Base-by-base conservation (phyloP, 2,113 vertebrate species). In the Poecile atricapillus region DNA sequence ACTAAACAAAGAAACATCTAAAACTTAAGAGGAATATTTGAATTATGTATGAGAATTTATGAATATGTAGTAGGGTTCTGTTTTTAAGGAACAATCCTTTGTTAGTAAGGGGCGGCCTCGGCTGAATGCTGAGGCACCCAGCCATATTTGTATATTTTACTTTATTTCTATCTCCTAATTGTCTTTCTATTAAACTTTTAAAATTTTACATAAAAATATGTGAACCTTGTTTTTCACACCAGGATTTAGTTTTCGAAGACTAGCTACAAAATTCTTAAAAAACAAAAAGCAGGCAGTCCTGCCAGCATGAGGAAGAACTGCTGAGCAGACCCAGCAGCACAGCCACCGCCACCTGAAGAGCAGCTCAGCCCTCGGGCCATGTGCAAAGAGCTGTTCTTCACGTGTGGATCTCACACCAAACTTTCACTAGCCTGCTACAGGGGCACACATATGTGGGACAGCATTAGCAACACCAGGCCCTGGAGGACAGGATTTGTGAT, bases 341-440 rank as follows among this genome's bases (percentile, higher is more conserved):
- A 53, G 41, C 41, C 65, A 20, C 31, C 6, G 35, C 31, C 39
- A 33, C 39, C 74, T 20, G n/a, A 27, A 18, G 0, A 15, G 56
- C 47, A 17, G 60, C 33, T 20, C 46, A 70, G 39, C 17, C 18
- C 67, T 18, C 0, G 0, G 30, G 21, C 35, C 53, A 14, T 1
- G 15, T 4, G 55, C 1, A 1, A 83, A 70, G 62, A 50, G 63
- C 27, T 0, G 0, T 11, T 41, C 53, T 37, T 31, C 5, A 17
- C 1, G 19, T 64, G 44, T 44, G 41, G 27, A 46, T 79, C 70
- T 86, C 68, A 20, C 2, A 7, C 64, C 92, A 70, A 35, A 92
- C 94, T 95, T 92, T 88, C 93, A 81, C 93, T 85, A 5, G 25
- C 35, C 59, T 71, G 52, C 44, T 37, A 4, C 76, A 20, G 52